Evolutionary conservation across 2,113 vertebrate genomes (phyloP).

Genomic region (Toxotes chatareus): DNA sequence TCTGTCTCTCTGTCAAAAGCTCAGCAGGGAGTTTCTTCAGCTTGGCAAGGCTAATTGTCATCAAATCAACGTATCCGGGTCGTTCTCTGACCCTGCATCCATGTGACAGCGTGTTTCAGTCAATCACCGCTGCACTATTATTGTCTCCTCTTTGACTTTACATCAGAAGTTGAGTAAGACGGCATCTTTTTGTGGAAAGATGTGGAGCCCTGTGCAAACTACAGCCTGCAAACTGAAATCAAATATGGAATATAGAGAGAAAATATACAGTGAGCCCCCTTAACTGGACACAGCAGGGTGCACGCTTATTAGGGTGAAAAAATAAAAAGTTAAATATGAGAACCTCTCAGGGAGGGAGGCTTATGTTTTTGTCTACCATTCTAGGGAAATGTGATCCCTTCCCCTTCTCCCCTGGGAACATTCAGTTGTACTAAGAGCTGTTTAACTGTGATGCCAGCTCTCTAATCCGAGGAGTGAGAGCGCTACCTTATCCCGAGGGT

Average conservation of each 20-base stretch:
- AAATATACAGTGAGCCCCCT: too few relatives aligned
- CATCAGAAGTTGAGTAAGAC: slow-evolving; percentile 23
- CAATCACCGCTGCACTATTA: neutral
- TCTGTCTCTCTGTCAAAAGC: slow-evolving; percentile 9
- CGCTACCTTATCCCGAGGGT: slow-evolving; percentile 20
- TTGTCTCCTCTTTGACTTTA: slow-evolving; percentile 35
- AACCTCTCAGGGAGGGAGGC: slow-evolving; percentile 15
- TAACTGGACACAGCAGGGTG: too few relatives aligned
- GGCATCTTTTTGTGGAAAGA: neutral
- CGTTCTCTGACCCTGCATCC: slow-evolving; percentile 26
- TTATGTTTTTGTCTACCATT: slow-evolving; percentile 20
- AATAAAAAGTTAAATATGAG: neutral
- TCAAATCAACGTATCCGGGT: slow-evolving; percentile 45
- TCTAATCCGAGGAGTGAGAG: slow-evolving; percentile 37
- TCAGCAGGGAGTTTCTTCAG: slow-evolving; percentile 30
- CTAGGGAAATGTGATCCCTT: slow-evolving; percentile 48
- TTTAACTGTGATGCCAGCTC: slow-evolving; percentile 29
- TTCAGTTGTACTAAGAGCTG: slow-evolving; percentile 40
- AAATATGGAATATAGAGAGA: too few relatives aligned
- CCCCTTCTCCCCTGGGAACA: slow-evolving; percentile 13
- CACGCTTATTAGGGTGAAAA: neutral
- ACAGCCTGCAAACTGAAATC: too few relatives aligned
- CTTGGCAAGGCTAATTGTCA: slow-evolving; percentile 49
- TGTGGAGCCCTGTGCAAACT: neutral
- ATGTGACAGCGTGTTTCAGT: slow-evolving; percentile 10